A percentile compares a stretch with the other conserved stretches of the same genome.
These are phyloP conservation scores for Endotricha flammealis DNA, from an alignment of 2,888 invertebrate species.

Conservation along the genomic window DNA sequence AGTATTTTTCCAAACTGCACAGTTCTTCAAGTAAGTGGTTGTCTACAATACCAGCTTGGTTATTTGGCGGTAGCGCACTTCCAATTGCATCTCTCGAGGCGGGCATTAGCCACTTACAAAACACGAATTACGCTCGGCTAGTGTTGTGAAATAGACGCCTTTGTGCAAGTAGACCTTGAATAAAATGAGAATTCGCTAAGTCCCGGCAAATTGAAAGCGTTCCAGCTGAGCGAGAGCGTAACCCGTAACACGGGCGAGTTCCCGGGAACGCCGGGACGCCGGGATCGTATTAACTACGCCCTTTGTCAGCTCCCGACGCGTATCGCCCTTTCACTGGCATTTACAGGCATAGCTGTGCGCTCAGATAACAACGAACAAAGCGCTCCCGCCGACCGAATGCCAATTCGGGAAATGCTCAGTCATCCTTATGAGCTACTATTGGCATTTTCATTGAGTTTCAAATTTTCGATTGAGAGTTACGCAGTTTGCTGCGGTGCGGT, in stretches of 20 bases:
- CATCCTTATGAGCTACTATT: conserved; percentile 41
- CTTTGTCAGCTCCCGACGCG: conserved; percentile 37
- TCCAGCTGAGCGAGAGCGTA: conserved; percentile 41
- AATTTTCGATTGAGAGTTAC: conserved; percentile 15
- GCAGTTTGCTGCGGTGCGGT: no score
- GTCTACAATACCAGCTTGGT: no score
- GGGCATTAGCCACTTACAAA: conserved; percentile 35
- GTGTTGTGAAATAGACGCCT: conserved; percentile 46
- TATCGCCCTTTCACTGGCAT: conserved; percentile 38
- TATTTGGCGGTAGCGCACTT: no score
- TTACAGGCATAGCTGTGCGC: conserved; percentile 52
- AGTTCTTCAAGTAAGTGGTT: no score
- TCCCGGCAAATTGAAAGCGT: conserved; percentile 55
- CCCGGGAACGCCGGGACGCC: conserved; percentile 14
- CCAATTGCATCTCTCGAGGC: conserved; percentile 14
- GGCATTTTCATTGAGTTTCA: conserved; percentile 27
- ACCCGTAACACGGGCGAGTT: conserved; percentile 21
- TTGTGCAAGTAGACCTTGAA: conserved; percentile 49
- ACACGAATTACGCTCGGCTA: conserved; percentile 29
- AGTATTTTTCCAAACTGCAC: no score
- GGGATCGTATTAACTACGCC: conserved; percentile 45
- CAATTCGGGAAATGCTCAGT: conserved; percentile 48
- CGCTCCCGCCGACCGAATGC: conserved; percentile 41
- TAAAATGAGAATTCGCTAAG: conserved; percentile 42
- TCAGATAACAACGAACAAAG: conserved; percentile 53